phyloP scores from a whole-genome alignment of 2,113 vertebrate genomes.

The Tychaedon coryphoeus region DNA sequence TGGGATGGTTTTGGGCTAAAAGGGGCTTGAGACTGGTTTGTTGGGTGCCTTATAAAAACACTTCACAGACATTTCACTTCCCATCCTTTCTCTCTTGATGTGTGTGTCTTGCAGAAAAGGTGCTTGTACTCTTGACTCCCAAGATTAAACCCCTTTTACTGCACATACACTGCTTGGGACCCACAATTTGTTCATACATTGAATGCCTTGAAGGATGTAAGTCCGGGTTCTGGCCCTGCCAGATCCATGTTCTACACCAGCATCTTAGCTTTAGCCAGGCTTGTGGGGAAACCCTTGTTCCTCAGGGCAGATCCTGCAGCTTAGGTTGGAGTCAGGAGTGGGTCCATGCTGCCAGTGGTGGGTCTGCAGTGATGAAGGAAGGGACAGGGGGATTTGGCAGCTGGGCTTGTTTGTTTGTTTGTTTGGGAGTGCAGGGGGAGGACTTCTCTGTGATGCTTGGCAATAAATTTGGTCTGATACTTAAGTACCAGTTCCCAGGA shows the following conservation, averaged over 20 bases:
- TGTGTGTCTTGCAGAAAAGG: neutral
- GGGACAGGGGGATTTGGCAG: neutral
- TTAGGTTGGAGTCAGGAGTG: neutral
- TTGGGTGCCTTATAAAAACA: constrained; percentile 2
- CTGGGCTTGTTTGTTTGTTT: neutral
- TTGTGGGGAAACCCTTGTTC: rapidly evolving
- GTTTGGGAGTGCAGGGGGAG: neutral
- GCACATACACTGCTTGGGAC: neutral
- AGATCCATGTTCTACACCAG: rapidly evolving
- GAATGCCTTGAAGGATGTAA: neutral
- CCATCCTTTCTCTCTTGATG: neutral
- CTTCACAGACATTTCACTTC: neutral
- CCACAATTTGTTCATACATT: neutral
- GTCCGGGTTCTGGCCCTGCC: neutral
- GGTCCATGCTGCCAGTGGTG: neutral
- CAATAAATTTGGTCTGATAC: neutral
- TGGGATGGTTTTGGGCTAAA: constrained; percentile 36
- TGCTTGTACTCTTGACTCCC: neutral
- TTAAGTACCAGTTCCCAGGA: constrained; percentile 45
- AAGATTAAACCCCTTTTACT: neutral
- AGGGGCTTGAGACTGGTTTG: constrained; percentile 2
- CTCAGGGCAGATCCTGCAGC: neutral
- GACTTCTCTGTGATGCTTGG: neutral
- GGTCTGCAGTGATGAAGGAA: neutral
- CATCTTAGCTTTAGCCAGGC: neutral